Base-by-base conservation (phyloP, 2,797 vertebrate species). In the Amniataba percoides region DNA sequence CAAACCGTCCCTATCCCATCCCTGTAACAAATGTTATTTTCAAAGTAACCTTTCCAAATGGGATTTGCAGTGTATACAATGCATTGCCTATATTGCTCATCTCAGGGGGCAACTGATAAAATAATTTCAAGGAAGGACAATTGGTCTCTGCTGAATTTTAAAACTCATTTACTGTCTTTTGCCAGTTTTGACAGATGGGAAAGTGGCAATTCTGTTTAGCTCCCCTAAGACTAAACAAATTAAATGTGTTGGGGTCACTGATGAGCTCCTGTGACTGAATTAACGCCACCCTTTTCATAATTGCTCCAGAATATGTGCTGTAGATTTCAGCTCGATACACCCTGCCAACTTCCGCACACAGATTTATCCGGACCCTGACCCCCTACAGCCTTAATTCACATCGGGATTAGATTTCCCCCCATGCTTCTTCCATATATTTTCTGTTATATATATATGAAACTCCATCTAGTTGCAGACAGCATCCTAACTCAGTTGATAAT, bases 151-250 rank as follows among this genome's bases (percentile, higher is more conserved):
- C 81, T 90, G 89, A 92, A 84, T 86, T 90, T 89, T 74, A 79
- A 77, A 90, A 87, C 85, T 81, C 72, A 90, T 94, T 93, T 91
- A 83, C 78, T 68, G 74, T 80, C 66, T 73, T 81, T 85, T 84
- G 83, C 80, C 86, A 87, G 76, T 94, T 93, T 76, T 88, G 88
- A 92, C 93, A 94, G 93, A 94, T 92, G 89, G 90, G 81, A 74
- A 84, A 83, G 85, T 85, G 83, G 88, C 89, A 88, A 88, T 90
- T 79, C 21, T 77, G 65, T 86, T 87, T 68, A 67, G 71, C 71
- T 90, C 89, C 90, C 88, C 13, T 19, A 80, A 92, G 90, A 92
- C 82, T 36, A 89, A 87, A 92, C 84, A 91, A 90, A 92, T 89
- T 48, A 81, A 86, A 88, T 68, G 61, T 68, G 39, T 64, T 55